Conservation (phyloP, 2,113 vertebrate genomes). For the Seriola rivoliana region DNA sequence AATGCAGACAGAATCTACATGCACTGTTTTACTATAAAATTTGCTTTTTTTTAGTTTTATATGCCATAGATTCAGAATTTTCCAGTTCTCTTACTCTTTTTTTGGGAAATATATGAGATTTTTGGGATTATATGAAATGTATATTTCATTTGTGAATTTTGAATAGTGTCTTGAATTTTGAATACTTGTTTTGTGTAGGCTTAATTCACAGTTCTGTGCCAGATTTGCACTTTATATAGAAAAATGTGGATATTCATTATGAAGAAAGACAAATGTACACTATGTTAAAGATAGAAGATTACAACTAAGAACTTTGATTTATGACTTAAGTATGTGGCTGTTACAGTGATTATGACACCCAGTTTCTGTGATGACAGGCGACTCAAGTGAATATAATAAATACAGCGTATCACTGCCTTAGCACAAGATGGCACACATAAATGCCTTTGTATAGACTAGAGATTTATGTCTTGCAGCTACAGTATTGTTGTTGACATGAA, state of each 20-base stretch:
- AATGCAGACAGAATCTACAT: constrained; percentile 45
- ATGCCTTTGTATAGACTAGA: constrained; percentile 60
- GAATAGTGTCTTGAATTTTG: constrained; percentile 14
- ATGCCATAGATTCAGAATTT: constrained; percentile 2
- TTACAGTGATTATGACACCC: constrained; percentile 16
- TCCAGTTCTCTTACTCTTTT: background rate
- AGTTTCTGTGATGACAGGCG: constrained; percentile 43
- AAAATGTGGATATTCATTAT: constrained; percentile 40
- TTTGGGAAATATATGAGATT: background rate
- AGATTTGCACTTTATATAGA: constrained; percentile 86
- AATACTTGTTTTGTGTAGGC: constrained; percentile 24
- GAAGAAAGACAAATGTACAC: constrained; percentile 1
- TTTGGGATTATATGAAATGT: constrained; percentile 30
- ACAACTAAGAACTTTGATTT: background rate
- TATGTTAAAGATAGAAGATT: constrained; percentile 23
- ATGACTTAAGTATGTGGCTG: constrained; percentile 18
- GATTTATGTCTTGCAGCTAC: constrained; percentile 47
- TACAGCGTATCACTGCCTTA: constrained; percentile 80
- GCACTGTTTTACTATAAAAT: constrained; percentile 64
- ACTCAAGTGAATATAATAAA: constrained; percentile 45
- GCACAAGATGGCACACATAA: constrained; percentile 57
- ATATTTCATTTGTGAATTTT: constrained; percentile 50
- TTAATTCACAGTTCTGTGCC: constrained; percentile 73
- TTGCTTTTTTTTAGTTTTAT: constrained; percentile 21
- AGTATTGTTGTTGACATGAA: constrained; percentile 27